Evolutionary conservation across 2,888 invertebrate genomes (phyloP).

Genomic region (Chymomyza procnemis): DNA sequence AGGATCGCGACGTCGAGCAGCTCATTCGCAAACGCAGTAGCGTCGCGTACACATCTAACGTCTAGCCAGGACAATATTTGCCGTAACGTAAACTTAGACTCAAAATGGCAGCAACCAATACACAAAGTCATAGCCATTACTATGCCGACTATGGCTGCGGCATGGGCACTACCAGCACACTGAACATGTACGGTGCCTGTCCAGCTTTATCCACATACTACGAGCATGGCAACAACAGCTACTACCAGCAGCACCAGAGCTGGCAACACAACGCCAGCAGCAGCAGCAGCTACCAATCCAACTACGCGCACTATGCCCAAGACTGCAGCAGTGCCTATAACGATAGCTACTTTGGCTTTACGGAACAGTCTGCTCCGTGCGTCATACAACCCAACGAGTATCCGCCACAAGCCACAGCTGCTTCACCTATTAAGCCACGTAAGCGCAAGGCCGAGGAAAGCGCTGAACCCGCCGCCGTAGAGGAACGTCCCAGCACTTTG

Average conservation of each 20-base stretch:
- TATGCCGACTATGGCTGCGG: constrained; percentile 65
- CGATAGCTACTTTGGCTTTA: constrained; percentile 18
- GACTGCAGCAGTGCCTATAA: constrained; percentile 24
- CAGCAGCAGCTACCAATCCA: neutral
- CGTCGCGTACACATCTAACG: constrained; percentile 70
- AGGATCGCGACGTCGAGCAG: constrained; percentile 56
- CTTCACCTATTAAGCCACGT: constrained; percentile 34
- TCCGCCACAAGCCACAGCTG: constrained; percentile 43
- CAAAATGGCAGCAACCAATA: constrained; percentile 74
- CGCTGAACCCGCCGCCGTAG: constrained; percentile 45
- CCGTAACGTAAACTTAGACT: constrained; percentile 18
- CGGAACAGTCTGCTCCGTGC: constrained; percentile 35
- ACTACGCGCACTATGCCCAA: constrained; percentile 7
- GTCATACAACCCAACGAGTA: constrained; percentile 47
- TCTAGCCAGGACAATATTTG: constrained; percentile 6
- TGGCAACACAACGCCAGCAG: constrained; percentile 23
- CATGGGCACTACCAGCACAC: constrained; percentile 36
- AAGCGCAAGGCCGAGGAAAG: constrained; percentile 59
- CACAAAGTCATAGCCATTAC: constrained; percentile 49
- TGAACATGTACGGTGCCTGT: constrained; percentile 44
- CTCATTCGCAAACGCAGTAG: constrained; percentile 71
- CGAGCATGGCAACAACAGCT: constrained; percentile 38
- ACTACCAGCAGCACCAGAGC: constrained; percentile 34
- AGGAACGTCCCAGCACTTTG: constrained; percentile 79
- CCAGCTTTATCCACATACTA: constrained; percentile 55